Evolutionary conservation across 2,113 vertebrate genomes (phyloP), one percentile per base, ranked within the genome.

Genomic region (Coreoperca whiteheadi): DNA sequence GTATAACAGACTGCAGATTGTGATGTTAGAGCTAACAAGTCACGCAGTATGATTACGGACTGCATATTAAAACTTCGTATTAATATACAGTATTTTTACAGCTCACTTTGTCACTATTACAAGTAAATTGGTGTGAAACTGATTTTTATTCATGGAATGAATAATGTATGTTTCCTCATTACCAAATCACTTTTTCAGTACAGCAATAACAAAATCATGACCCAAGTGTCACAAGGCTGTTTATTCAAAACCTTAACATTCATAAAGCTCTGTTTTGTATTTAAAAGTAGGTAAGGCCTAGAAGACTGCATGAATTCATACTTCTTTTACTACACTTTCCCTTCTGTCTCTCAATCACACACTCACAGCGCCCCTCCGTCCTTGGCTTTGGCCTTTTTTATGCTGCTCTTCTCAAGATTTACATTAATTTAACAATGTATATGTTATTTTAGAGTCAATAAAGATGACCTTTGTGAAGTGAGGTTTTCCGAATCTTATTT

Each of bases 361-460:
- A 9, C 82, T 87, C 79, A 21, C 16, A 0, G 20, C 69, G 21
- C 67, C 88, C 84, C 84, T 93, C 88, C 90, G 67, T 92, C 89
- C 88, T 93, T 92, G 87, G 90, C 82, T 84, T 66, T 78, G 53
- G 68, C 48, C 74, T 84, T 79, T 43, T 75, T 65, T 51, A 10
- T 85, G 81, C 77, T 86, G 82, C 88, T 88, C 82, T 71, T 70
- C 60, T 69, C 46, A 39, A 66, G 48, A 61, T 68, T 88, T 73
- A 77, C 39, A 51, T 74, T 83, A 86, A 88, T 91, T 89, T 73
- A 93, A 93, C 79, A 88, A 87, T 96, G 94, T 96, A 93, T 89
- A 84, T 96, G 91, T 81, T 51, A 70, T 95, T 94, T 92, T 95
- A 94, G 94, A 95, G 95, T 96, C 95, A 98, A 98, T 97, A 98